phyloP scores from a whole-genome alignment of 1,140 invertebrate genomes.

The Drosophila kurseongensis region DNA sequence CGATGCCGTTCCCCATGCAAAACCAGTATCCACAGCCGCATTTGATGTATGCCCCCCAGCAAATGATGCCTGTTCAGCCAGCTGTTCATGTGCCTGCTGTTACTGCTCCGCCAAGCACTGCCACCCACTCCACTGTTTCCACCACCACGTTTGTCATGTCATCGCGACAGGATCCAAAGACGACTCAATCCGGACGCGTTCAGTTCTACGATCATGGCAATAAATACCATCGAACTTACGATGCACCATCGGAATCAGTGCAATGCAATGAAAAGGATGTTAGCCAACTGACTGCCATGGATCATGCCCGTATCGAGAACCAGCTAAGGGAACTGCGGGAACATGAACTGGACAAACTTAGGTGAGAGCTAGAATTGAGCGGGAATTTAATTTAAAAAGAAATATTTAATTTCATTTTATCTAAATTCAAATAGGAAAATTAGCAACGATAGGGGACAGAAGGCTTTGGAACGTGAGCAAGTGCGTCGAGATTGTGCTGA shows the following conservation, averaged over 20 bases:
- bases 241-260: conserved; percentile 48
- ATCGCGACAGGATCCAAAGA: conserved; percentile 3
- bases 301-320: conserved; percentile 65
- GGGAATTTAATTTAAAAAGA: background rate
- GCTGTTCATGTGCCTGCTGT: background rate
- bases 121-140: conserved; percentile 25
- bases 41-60: conserved; percentile 1
- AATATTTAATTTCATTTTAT: background rate
- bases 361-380: conserved; percentile 18
- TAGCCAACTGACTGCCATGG: conserved; percentile 63
- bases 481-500: conserved; percentile 73
- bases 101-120: conserved; percentile 10
- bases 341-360: conserved; percentile 54
- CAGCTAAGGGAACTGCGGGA: conserved; percentile 47
- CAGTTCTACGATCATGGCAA: conserved; percentile 81
- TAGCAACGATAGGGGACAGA: conserved; percentile 62
- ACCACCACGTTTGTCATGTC: conserved; percentile 19
- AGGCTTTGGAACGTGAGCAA: conserved; percentile 77
- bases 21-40: conserved; percentile 9
- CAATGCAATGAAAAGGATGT: conserved; percentile 37
- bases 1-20: conserved; percentile 45
- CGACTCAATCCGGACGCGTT: conserved; percentile 31
- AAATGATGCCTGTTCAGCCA: conserved; percentile 4
- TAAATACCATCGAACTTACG: conserved; percentile 65
- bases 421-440: conserved; percentile 38